phyloP scores from a whole-genome alignment of 2,113 vertebrate genomes.

The Panthera leo region DNA sequence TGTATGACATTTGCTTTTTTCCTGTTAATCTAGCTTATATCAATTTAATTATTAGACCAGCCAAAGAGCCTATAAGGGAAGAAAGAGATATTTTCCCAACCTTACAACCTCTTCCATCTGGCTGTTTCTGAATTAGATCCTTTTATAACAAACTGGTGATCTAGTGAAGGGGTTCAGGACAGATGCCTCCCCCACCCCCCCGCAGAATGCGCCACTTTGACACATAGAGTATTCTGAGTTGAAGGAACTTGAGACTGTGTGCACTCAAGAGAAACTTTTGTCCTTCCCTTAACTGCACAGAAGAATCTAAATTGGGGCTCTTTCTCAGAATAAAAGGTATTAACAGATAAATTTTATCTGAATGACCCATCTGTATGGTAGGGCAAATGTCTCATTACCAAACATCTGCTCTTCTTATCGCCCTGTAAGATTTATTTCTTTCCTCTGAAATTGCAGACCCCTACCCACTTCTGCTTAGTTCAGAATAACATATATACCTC shows the following conservation, averaged over 20 bases:
- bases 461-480: background rate
- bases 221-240: too few relatives aligned
- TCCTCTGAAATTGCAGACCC: background rate
- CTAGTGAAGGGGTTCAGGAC: background rate
- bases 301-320: background rate
- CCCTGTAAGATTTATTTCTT: background rate
- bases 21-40: background rate
- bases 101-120: background rate
- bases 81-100: background rate
- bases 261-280: background rate
- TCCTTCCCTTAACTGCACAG: background rate
- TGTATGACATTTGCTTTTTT: background rate
- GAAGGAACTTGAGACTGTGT: too few relatives aligned
- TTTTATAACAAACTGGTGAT: background rate
- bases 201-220: background rate
- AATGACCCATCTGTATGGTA: background rate
- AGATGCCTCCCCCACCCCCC: fast-evolving
- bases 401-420: background rate
- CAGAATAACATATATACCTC: background rate
- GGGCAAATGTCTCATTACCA: background rate
- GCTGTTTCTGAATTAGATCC: background rate
- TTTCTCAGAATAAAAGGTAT: background rate
- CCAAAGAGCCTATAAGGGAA: background rate
- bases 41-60: background rate
- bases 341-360: background rate